Evolutionary conservation across 2,888 invertebrate species (phyloP).

Genomic region (Subacronicta megacephala): DNA sequence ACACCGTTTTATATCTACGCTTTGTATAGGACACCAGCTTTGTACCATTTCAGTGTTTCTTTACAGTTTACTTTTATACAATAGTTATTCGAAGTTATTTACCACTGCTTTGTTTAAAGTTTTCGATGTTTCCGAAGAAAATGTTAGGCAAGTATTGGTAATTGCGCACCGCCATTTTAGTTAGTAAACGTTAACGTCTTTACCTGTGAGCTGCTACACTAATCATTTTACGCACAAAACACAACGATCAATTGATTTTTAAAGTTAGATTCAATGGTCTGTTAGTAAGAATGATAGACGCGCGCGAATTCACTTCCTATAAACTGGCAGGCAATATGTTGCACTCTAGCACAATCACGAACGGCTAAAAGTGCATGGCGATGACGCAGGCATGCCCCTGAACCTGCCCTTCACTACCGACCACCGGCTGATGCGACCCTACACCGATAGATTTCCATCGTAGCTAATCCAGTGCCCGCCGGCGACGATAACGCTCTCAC

Average conservation of each 20-base stretch:
- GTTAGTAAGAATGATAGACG: constrained; percentile 33
- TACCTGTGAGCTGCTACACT: constrained; percentile 4
- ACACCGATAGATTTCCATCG: neutral
- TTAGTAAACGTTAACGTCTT: neutral
- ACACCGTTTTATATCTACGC: too few relatives aligned
- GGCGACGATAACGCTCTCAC: constrained; percentile 2
- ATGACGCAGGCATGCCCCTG: constrained; percentile 66
- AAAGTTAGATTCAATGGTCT: constrained; percentile 18
- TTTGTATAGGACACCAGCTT: too few relatives aligned
- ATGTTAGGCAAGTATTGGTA: neutral
- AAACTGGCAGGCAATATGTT: constrained; percentile 47
- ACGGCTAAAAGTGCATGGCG: constrained; percentile 65
- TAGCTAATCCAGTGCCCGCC: constrained; percentile 32
- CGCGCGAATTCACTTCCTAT: constrained; percentile 56
- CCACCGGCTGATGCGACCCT: constrained; percentile 5
- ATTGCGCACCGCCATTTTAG: neutral
- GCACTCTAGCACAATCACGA: constrained; percentile 51
- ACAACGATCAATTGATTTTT: constrained; percentile 13
- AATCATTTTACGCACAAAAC: constrained; percentile 17
- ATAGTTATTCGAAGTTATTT: too few relatives aligned
- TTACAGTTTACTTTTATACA: too few relatives aligned
- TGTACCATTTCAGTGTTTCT: too few relatives aligned
- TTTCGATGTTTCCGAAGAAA: neutral
- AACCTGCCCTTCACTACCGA: constrained; percentile 60
- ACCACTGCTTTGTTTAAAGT: neutral